phyloP scores from a whole-genome alignment of 1,140 invertebrate genomes.

The Octopus bimaculoides region DNA sequence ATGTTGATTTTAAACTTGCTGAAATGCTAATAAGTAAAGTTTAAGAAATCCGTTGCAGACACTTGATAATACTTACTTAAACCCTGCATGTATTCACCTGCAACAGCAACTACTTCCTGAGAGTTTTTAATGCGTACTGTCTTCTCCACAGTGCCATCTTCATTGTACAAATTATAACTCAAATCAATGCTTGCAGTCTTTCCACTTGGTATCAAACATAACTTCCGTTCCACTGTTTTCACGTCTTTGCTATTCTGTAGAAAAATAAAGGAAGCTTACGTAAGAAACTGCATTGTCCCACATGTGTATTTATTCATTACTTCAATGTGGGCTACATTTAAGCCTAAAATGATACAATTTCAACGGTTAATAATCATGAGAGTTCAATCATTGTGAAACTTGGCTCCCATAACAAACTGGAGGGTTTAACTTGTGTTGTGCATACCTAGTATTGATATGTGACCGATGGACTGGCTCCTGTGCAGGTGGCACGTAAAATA shows the following conservation, averaged over 20 bases:
- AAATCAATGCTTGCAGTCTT: conserved; percentile 38
- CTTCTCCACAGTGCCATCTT: conserved; percentile 20
- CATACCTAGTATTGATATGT: too few species aligned
- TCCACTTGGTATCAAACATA: conserved; percentile 47
- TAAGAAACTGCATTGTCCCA: background rate
- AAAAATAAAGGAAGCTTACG: conserved; percentile 1
- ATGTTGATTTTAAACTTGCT: too few species aligned
- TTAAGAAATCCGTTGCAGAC: background rate
- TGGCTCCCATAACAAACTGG: too few species aligned
- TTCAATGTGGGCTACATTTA: too few species aligned
- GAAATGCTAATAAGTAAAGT: background rate
- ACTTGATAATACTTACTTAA: conserved; percentile 28
- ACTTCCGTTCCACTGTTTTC: conserved; percentile 37
- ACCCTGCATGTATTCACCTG: conserved; percentile 34
- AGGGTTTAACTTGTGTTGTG: too few species aligned
- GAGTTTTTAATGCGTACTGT: conserved; percentile 28
- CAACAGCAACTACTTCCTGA: conserved; percentile 30
- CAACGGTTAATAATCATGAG: too few species aligned
- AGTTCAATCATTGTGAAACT: too few species aligned
- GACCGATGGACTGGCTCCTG: too few species aligned
- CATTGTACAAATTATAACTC: conserved; percentile 19
- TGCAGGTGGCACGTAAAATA: too few species aligned
- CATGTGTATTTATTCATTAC: too few species aligned
- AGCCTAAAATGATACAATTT: too few species aligned
- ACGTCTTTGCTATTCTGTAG: conserved; percentile 40